phyloP scores from a whole-genome alignment of 2,888 invertebrate genomes.

The Morinoia aosen region DNA sequence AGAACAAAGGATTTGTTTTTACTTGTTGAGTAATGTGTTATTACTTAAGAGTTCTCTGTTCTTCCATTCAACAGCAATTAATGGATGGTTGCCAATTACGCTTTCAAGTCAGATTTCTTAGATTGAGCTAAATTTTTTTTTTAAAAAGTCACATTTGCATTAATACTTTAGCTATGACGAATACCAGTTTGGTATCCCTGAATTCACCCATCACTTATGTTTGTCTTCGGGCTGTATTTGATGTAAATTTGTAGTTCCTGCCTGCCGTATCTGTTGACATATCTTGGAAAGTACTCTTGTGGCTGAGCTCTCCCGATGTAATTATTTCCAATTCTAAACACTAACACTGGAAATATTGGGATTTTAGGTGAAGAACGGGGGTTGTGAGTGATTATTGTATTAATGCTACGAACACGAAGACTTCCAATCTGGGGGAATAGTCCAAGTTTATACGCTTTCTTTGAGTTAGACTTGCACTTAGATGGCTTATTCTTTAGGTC shows the following conservation, averaged over 20 bases:
- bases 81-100: too few species aligned
- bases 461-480: neutral
- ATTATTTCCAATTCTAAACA: neutral
- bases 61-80: too few species aligned
- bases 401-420: neutral
- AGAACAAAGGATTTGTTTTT: neutral
- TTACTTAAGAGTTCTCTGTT: neutral
- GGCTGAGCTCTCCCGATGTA: neutral
- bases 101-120: too few species aligned
- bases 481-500: neutral
- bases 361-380: neutral
- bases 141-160: too few species aligned
- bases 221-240: too few species aligned
- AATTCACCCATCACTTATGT: too few species aligned
- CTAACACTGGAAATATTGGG: neutral
- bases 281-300: neutral
- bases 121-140: too few species aligned
- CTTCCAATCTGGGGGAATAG: neutral
- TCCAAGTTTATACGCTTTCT: neutral
- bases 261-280: too few species aligned
- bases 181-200: too few species aligned
- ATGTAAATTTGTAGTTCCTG: too few species aligned
- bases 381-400: neutral
- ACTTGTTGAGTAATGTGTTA: neutral
- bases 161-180: too few species aligned